phyloP scores from a whole-genome alignment of 2,888 invertebrate species.

The Chymomyza fuscimana region DNA sequence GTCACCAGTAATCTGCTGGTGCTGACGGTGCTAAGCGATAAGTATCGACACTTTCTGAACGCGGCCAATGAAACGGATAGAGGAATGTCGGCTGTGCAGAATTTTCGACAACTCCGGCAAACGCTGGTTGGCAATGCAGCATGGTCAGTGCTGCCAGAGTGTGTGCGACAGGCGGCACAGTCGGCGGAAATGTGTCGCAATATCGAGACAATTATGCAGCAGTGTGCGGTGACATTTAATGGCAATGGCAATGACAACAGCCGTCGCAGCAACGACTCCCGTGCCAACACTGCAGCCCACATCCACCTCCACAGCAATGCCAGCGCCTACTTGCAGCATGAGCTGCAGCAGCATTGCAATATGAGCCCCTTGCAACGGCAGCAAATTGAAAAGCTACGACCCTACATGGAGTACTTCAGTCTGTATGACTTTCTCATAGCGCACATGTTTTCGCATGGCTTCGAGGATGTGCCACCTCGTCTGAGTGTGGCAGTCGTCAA shows the following conservation, averaged over 20 bases:
- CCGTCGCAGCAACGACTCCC: not conserved
- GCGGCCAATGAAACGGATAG: constrained; percentile 62
- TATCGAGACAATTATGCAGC: constrained; percentile 19
- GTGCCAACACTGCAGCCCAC: not conserved
- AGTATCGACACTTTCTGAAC: constrained; percentile 78
- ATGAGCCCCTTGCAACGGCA: constrained; percentile 12
- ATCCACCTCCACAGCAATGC: not conserved
- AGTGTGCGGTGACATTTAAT: constrained; percentile 13
- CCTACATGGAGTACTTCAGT: constrained; percentile 77
- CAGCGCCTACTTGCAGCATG: constrained; percentile 14
- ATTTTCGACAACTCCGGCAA: constrained; percentile 68
- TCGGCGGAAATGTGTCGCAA: constrained; percentile 36
- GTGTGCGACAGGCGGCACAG: constrained; percentile 23
- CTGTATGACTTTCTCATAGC: constrained; percentile 78
- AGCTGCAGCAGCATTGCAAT: constrained; percentile 3
- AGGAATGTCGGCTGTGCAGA: constrained; percentile 73
- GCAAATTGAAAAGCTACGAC: constrained; percentile 63
- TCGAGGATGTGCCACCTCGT: constrained; percentile 15
- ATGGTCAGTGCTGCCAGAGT: constrained; percentile 19
- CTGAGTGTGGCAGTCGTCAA: constrained; percentile 48
- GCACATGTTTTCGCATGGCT: constrained; percentile 36
- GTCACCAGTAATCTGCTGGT: constrained; percentile 76
- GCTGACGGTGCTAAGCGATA: constrained; percentile 79
- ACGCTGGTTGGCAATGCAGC: constrained; percentile 1
- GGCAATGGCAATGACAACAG: not conserved